These are phyloP conservation scores for Myocastor coypus DNA, from an alignment of 2,113 vertebrate genomes.

Conservation along the genomic window DNA sequence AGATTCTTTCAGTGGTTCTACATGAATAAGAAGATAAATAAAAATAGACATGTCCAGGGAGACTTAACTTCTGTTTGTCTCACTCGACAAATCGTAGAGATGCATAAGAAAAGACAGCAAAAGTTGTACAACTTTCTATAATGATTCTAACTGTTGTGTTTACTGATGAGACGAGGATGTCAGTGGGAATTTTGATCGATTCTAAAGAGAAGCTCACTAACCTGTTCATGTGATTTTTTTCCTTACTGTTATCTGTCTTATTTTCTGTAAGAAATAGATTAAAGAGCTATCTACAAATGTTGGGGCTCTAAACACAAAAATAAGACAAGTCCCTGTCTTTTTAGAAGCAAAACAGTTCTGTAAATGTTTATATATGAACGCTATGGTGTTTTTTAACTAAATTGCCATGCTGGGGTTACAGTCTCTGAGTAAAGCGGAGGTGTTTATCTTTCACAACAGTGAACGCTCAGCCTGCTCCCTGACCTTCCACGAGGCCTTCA, in stretches of 20 bases:
- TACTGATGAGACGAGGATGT: background rate
- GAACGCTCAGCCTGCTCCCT: background rate
- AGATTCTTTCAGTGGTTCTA: background rate
- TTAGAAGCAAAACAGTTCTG: background rate
- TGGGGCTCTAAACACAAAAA: background rate
- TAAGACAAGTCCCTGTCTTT: background rate
- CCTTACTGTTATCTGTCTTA: background rate
- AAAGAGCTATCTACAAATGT: background rate
- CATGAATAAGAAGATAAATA: background rate
- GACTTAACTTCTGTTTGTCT: background rate
- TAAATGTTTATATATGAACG: background rate
- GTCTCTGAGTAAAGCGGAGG: background rate
- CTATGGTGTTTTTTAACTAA: background rate
- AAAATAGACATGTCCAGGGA: background rate
- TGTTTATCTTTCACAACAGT: background rate
- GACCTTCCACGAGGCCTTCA: background rate
- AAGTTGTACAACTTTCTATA: background rate
- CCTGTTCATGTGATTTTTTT: background rate
- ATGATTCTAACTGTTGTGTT: background rate
- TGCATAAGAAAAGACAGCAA: background rate
- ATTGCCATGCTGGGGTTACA: background rate
- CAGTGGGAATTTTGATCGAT: background rate
- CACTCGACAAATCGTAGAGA: conserved; percentile 14
- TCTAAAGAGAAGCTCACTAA: background rate
- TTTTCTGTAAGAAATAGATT: background rate